Evolutionary conservation across 2,113 vertebrate species (phyloP).

Genomic region (Terrapene triunguis): DNA sequence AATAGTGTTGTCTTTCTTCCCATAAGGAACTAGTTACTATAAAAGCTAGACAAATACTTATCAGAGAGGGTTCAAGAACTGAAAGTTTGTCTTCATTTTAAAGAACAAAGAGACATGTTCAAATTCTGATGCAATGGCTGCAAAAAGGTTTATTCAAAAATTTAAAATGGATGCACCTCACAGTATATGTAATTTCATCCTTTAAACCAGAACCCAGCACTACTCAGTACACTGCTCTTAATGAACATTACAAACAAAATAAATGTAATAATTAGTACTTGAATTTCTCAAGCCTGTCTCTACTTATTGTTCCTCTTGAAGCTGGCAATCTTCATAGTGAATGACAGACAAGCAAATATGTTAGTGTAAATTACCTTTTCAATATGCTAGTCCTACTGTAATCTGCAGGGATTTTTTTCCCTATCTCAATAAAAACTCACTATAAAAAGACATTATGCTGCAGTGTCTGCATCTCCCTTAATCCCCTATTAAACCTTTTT

Average conservation of each 20-base stretch:
- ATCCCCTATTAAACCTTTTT: slow-evolving; percentile 32
- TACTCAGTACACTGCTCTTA: not conserved
- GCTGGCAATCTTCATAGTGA: not conserved
- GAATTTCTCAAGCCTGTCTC: not conserved
- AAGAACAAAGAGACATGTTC: not conserved
- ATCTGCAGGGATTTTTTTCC: slow-evolving; percentile 64
- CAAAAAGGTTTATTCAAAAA: not conserved
- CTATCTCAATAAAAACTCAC: slow-evolving; percentile 48
- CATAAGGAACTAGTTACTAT: not conserved
- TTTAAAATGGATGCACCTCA: not conserved
- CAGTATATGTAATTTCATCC: not conserved
- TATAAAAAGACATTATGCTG: slow-evolving; percentile 65
- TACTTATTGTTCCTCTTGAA: slow-evolving; percentile 12
- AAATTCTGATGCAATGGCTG: not conserved
- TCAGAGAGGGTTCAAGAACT: not conserved
- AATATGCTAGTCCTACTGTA: slow-evolving; percentile 58
- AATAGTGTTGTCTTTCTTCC: not conserved
- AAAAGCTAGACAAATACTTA: not conserved
- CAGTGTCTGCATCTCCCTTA: slow-evolving; percentile 57
- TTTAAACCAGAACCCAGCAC: not conserved
- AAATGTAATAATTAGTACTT: slow-evolving; percentile 9
- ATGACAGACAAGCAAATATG: slow-evolving; percentile 49
- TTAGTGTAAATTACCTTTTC: slow-evolving; percentile 54
- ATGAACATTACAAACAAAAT: not conserved
- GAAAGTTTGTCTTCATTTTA: not conserved